Conservation (phyloP, 2,888 invertebrate species). For the Aelia acuminata region DNA sequence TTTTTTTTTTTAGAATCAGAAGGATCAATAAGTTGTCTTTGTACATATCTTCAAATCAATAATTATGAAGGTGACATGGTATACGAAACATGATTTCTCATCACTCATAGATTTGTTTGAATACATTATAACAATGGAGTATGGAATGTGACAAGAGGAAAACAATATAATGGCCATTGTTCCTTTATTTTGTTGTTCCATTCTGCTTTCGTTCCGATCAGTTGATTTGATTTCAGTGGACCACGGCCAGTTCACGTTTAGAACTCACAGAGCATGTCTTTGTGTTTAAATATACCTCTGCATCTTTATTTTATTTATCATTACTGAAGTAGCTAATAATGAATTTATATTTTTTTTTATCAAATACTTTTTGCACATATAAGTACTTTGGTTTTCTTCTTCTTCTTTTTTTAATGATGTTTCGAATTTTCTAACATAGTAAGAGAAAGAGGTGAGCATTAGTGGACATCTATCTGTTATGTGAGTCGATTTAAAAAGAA, state of each 20-base stretch:
- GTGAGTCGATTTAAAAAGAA: too few relatives aligned
- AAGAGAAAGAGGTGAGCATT: too few relatives aligned
- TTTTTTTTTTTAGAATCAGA: neutral
- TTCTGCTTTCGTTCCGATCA: slow-evolving; percentile 7
- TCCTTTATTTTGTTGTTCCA: neutral
- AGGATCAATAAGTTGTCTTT: too few relatives aligned
- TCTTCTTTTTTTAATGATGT: too few relatives aligned
- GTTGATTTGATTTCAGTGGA: slow-evolving; percentile 14
- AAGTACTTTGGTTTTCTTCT: too few relatives aligned
- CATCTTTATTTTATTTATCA: too few relatives aligned
- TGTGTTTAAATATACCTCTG: too few relatives aligned
- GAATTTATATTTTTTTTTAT: too few relatives aligned
- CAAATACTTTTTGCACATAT: too few relatives aligned
- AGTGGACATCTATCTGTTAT: too few relatives aligned
- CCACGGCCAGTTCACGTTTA: neutral
- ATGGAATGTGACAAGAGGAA: neutral
- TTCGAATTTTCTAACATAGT: too few relatives aligned
- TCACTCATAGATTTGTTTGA: neutral
- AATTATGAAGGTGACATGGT: neutral
- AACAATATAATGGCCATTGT: slow-evolving; percentile 14
- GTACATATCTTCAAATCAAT: neutral
- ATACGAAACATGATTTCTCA: neutral
- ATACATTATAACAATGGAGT: neutral
- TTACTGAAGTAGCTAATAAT: too few relatives aligned
- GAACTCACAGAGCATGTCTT: neutral